Evolutionary conservation across 1,140 invertebrate species (phyloP).

Genomic region (Lutraria rhynchaena): DNA sequence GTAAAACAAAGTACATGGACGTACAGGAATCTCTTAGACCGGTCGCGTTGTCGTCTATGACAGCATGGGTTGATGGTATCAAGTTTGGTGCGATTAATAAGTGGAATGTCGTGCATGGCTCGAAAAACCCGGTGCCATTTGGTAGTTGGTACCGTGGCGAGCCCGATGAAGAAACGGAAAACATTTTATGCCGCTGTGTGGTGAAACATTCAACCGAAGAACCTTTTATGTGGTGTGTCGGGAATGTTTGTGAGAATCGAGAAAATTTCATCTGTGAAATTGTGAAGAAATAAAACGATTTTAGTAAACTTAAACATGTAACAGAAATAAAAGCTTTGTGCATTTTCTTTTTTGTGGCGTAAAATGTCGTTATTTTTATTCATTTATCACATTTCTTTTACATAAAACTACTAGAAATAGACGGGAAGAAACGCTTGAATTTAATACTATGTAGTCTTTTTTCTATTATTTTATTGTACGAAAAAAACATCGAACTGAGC

Average conservation of each 20-base stretch:
- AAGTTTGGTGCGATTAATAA: not conserved
- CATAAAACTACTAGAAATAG: too few species aligned
- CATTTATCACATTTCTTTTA: too few species aligned
- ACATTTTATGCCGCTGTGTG: not conserved
- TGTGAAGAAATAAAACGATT: not conserved
- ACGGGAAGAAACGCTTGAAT: too few species aligned
- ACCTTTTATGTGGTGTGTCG: not conserved
- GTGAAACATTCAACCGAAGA: not conserved
- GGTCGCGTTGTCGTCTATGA: not conserved
- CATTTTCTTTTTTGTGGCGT: too few species aligned
- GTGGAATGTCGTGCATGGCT: not conserved
- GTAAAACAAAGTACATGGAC: not conserved
- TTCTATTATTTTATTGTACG: too few species aligned
- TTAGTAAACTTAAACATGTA: too few species aligned
- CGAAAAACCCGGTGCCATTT: not conserved
- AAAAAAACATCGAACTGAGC: too few species aligned
- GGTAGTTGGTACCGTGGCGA: not conserved
- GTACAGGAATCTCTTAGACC: not conserved
- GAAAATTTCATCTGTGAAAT: conserved; percentile 14
- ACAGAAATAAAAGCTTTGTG: too few species aligned
- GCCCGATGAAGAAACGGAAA: not conserved
- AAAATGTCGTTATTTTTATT: too few species aligned
- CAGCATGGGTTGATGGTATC: conserved; percentile 14
- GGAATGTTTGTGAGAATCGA: conserved; percentile 4
- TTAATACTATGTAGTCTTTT: too few species aligned